Conservation (phyloP, 2,797 vertebrate genomes). For the Falco novaeseelandiae region DNA sequence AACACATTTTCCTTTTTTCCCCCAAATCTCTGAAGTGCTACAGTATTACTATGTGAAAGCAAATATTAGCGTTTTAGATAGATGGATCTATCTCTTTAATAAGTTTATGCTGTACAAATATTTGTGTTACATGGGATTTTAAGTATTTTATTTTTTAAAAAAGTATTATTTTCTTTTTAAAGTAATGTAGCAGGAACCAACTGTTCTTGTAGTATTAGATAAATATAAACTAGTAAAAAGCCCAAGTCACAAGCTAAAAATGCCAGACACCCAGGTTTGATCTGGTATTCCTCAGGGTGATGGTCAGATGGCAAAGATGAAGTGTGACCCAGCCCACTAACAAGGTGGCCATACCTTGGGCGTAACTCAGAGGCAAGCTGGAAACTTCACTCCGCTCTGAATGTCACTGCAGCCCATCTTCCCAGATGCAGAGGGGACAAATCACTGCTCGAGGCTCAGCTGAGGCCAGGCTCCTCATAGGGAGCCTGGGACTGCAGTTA, state of each 20-base stretch:
- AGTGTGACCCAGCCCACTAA: neutral
- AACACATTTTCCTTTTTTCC: accelerated
- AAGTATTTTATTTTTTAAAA: neutral
- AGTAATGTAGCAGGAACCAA: neutral
- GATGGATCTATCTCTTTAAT: neutral
- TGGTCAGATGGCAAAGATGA: accelerated
- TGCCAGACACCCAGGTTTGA: neutral
- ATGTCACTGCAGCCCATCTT: neutral
- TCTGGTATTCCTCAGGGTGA: neutral
- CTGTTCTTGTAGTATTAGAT: neutral
- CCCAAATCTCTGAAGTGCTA: neutral
- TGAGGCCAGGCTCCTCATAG: neutral
- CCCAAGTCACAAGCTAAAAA: neutral
- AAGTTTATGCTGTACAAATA: neutral
- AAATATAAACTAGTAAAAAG: neutral
- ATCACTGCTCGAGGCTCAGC: neutral
- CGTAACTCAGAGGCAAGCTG: neutral
- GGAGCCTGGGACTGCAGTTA: neutral
- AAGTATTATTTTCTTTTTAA: neutral
- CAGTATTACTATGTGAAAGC: neutral
- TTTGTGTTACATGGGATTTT: neutral
- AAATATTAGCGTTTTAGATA: slow-evolving; percentile 2
- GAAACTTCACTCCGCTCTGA: neutral
- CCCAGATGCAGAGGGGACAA: neutral
- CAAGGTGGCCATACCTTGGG: neutral